Evolutionary conservation across 2,113 vertebrate genomes (phyloP), one percentile per base, ranked within the genome.

Genomic region (Oreochromis niloticus): DNA sequence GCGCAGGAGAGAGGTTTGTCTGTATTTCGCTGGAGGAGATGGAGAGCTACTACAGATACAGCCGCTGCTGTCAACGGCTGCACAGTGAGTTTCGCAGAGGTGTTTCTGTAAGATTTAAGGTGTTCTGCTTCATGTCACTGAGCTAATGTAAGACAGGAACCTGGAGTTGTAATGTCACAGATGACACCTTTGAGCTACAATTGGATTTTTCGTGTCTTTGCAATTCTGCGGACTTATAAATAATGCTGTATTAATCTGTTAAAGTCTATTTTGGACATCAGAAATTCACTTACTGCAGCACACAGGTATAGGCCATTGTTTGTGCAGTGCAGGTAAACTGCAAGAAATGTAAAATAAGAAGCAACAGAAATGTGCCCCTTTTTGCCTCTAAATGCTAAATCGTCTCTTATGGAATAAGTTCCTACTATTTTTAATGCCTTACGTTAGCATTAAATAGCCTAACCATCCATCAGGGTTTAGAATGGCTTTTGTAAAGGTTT

Each of bases 11-110:
- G 63, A 56, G 84, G 14, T 92, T 87, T 22, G 78, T 94, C 54
- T 92, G 83, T 81, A 96, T 97, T 89, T 84, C 95, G 3, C 82
- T 94, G 91, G 85, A 92, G 56, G 96, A 97, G 93, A 95, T 96
- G 94, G 57, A 91, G 94, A 95, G 95, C 78, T 97, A 93, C 93
- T 95, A 96, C 93, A 93, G 85, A 85, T 96, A 94, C 83, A 84
- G 27, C 34, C 48, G 85, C 85, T 86, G 94, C 92, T 97, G 95
- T 82, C 89, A 94, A 22, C 93, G 66, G 83, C 95, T 97, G 71
- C 87, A 85, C 2, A 32, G 96, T 97, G 91, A 96, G 96, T 96
- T 73, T 55, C 10, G 1, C 5, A 1, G 7, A 24, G 59, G 1
- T 9, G 81, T 81, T 32, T 81, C 32, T 41, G 48, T 75, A 59